Conservation (phyloP, 2,888 invertebrate species). For the Nomada goodeniana region DNA sequence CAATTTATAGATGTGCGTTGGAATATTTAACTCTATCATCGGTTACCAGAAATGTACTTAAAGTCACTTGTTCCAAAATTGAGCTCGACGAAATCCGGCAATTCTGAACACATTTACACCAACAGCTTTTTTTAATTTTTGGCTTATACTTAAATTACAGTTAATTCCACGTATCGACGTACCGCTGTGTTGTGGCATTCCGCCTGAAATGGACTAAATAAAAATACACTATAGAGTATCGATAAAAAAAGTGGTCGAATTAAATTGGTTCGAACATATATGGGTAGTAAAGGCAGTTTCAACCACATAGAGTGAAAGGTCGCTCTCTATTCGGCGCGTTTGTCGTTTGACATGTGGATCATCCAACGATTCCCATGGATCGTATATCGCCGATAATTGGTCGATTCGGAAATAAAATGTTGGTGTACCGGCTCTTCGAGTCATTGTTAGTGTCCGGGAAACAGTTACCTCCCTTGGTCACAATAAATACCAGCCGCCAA, state of each 20-base stretch:
- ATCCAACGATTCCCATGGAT: conserved; percentile 4
- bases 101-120: too few relatives aligned
- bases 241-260: conserved; percentile 6
- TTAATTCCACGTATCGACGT: not conserved
- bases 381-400: conserved; percentile 15
- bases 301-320: conserved; percentile 14
- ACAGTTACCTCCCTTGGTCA: too few relatives aligned
- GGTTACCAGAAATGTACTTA: too few relatives aligned
- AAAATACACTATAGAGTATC: not conserved
- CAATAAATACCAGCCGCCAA: too few relatives aligned
- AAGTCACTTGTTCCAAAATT: too few relatives aligned
- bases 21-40: too few relatives aligned
- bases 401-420: conserved; percentile 52
- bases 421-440: too few relatives aligned
- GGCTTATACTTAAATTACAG: not conserved
- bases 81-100: too few relatives aligned
- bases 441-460: too few relatives aligned
- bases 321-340: not conserved
- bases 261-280: conserved; percentile 14
- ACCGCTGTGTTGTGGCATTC: not conserved
- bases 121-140: too few relatives aligned
- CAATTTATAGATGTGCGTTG: too few relatives aligned
- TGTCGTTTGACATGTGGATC: conserved; percentile 31
- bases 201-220: not conserved
- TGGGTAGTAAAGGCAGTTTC: conserved; percentile 33